Evolutionary conservation across 2,888 invertebrate species (phyloP), one percentile per base, ranked within the genome.

Genomic region (Pyrrhia umbra): DNA sequence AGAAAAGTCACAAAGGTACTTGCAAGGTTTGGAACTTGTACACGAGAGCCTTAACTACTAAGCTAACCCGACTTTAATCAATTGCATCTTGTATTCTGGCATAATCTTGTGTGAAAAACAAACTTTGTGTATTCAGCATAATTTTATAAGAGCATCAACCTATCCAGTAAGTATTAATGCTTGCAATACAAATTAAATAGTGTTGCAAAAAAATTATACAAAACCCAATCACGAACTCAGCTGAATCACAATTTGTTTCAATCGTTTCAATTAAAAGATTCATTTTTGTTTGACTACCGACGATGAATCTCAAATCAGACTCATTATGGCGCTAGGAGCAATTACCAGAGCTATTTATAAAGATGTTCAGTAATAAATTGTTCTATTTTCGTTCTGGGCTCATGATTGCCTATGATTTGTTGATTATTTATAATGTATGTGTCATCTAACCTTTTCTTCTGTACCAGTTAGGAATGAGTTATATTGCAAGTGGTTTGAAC

Each of bases 271-370:
- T 77, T 63, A 68, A 37, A 39, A 55, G 70, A 58, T 58, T 72
- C 51, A 70, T 40, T 75, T 54, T 75, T 62, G 37, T 71, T 68
- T 56, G 25, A 54, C 39, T 20, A 42, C 25, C 50, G 34, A 21
- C 50, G 30, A 52, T 42, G 68, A 71, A 62, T 77, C 68, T 63
- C 40, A 51, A 52, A 62, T 16, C 57, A 46, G 56, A 66, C 40
- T 74, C 56, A 79, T 73, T 67, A 67, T 46, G 50, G 37, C 54
- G 51, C 34, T 69, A 45, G 63, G n/a, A 61, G 46, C 62, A 70
- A 78, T 78, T 70, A 73, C 49, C 3, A 54, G 25, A 34, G 55
- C 65, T 79, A 77, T 79, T 75, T 75, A 75, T 79, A 75, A 65
- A 67, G 59, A 67, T 63, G 57, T 52, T 62, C 73, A 46, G 43